phyloP scores from a whole-genome alignment of 2,113 vertebrate species.

The Urocynchramus pylzowi region DNA sequence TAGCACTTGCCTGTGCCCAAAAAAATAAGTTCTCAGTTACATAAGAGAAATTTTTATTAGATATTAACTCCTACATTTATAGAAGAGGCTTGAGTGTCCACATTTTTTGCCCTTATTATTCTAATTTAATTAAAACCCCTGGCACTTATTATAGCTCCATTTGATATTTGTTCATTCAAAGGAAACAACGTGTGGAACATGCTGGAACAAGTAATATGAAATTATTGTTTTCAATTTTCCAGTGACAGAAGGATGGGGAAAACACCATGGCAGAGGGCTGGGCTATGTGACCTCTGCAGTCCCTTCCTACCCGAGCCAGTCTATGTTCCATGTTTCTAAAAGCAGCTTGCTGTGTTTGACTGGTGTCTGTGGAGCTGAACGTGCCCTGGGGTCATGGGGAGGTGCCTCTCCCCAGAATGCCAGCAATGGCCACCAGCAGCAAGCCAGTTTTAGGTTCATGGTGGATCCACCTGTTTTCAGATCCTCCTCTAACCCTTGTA shows the following conservation, averaged over 20 bases:
- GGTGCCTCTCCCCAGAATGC: no score
- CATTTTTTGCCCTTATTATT: neutral
- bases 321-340: fast-evolving
- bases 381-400: neutral
- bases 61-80: neutral
- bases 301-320: neutral
- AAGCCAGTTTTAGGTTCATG: neutral
- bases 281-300: fast-evolving
- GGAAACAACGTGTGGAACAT: neutral
- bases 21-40: neutral
- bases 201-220: neutral
- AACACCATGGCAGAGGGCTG: neutral
- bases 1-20: neutral
- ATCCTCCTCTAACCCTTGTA: neutral
- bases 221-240: neutral
- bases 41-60: neutral
- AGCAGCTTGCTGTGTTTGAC: fast-evolving
- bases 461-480: neutral
- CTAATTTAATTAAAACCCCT: neutral
- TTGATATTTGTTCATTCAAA: neutral
- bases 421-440: neutral
- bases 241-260: neutral
- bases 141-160: neutral
- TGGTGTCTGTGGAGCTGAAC: neutral
- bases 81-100: neutral